Evolutionary conservation across 2,888 invertebrate species (phyloP), one percentile per base, ranked within the genome.

Genomic region (Lithophane semibrunnea): DNA sequence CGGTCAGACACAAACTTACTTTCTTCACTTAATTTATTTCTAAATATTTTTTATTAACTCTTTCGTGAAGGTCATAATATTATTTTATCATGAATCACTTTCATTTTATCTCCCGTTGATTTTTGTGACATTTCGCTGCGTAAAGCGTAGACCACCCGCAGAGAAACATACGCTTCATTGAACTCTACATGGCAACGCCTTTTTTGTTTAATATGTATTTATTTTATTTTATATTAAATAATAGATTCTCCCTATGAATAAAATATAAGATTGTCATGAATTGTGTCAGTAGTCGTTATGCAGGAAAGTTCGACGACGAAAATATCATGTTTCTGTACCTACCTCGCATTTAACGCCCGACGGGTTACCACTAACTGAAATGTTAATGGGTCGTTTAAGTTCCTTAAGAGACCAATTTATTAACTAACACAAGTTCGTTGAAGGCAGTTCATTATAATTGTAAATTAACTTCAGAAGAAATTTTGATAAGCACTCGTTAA

Each of bases 331-430:
- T 82, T 65, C 37, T 44, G 29, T 58, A 47, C 49, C 18, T 54
- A 56, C 12, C 24, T 56, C 52, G 13, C 61, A 18, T 44, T 56
- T 52, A 75, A 29, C 58, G 58, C 52, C 16, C 42, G 65, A 63
- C 67, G 24, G 56, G 42, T 56, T 21, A 83, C 83, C 69, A 70
- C 54, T 47, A 56, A 76, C 78, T 80, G 56, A 77, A 83, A 77
- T 80, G 70, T 70, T 80, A 78, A 80, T 61, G 24, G 16, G 13
- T 42, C 56, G 56, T 80, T 83, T 54, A 65, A 24, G 47, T 69
- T 61, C 65, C 60, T 29, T 29, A n/a, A 47, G 29, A 44, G 29
- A 54, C 52, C 47, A 66, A 56, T 60, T 60, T 49, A 49, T 18
- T 79, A 60, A 68, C 67, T 37, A 66, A 54, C 52, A 69, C 54